These are phyloP conservation scores for Ochropacha duplaris DNA, from an alignment of 2,888 invertebrate species.

Conservation along the genomic window DNA sequence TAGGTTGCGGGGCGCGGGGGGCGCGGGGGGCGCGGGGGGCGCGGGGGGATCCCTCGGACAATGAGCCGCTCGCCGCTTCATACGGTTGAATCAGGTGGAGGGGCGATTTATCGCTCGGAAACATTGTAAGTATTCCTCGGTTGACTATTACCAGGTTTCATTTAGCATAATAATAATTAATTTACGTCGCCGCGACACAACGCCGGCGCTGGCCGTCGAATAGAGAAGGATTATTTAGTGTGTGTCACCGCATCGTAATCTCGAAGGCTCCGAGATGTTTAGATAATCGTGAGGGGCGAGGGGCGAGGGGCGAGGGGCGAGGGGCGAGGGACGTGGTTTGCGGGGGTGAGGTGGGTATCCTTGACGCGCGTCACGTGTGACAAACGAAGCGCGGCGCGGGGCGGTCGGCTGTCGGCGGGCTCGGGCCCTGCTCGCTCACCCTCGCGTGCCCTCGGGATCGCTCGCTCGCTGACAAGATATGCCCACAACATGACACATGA, in stretches of 20 bases:
- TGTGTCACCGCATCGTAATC: too few relatives aligned
- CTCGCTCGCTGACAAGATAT: conserved; percentile 3
- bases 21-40: conserved; percentile 21
- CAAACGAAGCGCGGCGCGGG: background rate
- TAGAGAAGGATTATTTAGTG: background rate
- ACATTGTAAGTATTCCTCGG: background rate
- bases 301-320: too few relatives aligned
- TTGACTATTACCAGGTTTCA: background rate
- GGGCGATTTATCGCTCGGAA: conserved; percentile 27
- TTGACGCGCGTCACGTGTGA: background rate
- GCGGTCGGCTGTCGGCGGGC: background rate
- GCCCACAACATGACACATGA: conserved; percentile 7
- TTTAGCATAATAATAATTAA: background rate
- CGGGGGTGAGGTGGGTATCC: too few relatives aligned
- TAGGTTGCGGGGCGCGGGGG: conserved; percentile 20
- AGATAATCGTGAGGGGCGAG: background rate
- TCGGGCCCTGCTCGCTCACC: background rate
- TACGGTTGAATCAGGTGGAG: conserved; percentile 37
- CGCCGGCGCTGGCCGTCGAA: background rate
- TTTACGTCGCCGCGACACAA: background rate
- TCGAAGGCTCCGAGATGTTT: background rate
- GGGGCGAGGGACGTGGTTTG: too few relatives aligned
- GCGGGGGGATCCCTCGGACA: conserved; percentile 22
- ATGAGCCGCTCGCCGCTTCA: conserved; percentile 26
- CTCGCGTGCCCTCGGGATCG: background rate